Percentiles rank a stretch among this genome's conserved stretches.
phyloP scores from a whole-genome alignment of 2,797 vertebrate genomes.

The Epinephelus awoara region DNA sequence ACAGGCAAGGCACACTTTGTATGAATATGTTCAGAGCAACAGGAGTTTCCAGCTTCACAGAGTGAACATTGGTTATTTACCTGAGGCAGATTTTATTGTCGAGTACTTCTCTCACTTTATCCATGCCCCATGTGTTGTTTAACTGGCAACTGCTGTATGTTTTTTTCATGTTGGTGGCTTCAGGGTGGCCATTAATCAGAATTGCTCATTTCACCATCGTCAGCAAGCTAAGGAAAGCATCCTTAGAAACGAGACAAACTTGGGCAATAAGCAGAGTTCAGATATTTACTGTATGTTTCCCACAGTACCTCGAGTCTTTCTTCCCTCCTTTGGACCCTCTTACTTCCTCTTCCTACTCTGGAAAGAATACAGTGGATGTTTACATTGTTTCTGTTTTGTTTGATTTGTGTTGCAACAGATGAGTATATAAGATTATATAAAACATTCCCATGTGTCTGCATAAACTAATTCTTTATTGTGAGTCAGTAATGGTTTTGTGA shows the following conservation, averaged over 20 bases:
- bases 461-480: constrained; percentile 66
- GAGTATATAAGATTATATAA: constrained; percentile 55
- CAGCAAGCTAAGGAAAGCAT: not conserved
- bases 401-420: constrained; percentile 50
- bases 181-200: not conserved
- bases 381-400: constrained; percentile 75
- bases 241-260: not conserved
- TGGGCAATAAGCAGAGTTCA: not conserved
- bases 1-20: not conserved
- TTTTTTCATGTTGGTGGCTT: constrained; percentile 12
- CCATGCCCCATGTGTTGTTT: not conserved
- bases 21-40: not conserved
- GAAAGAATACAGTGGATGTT: constrained; percentile 61
- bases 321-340: constrained; percentile 4
- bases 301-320: not conserved
- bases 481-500: constrained; percentile 72
- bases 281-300: not conserved
- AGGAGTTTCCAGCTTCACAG: not conserved
- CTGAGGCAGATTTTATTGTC: not conserved
- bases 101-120: not conserved
- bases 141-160: constrained; percentile 39
- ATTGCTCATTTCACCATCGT: not conserved
- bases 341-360: constrained; percentile 25
- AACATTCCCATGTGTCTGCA: constrained; percentile 76
- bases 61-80: not conserved